Conservation (phyloP, 1,140 invertebrate genomes). For the Prorops nasuta region DNA sequence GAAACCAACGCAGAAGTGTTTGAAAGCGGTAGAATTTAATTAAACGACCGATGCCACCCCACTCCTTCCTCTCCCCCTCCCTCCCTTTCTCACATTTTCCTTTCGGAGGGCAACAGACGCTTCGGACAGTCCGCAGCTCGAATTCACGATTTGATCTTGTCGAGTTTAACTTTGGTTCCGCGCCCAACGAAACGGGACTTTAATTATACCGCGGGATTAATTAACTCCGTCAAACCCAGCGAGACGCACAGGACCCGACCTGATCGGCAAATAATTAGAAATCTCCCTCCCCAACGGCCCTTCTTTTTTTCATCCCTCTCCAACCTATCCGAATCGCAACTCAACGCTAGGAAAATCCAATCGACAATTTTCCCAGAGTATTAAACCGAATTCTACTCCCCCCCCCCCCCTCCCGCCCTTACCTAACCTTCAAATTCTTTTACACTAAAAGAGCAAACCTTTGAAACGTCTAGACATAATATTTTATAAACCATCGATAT, state of each 20-base stretch:
- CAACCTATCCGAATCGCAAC: background rate
- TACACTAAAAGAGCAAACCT: no score
- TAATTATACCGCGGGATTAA: conserved; percentile 49
- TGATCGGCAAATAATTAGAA: conserved; percentile 29
- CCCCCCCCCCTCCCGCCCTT: no score
- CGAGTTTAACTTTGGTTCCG: conserved; percentile 33
- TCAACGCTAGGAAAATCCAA: no score
- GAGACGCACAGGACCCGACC: conserved; percentile 12
- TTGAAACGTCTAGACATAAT: no score
- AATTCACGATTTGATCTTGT: conserved; percentile 47
- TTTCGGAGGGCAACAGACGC: no score
- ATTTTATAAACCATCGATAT: no score
- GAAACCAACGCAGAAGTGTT: conserved; percentile 24
- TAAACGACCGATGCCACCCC: conserved; percentile 33
- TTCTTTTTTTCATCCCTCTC: background rate
- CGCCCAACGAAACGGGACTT: conserved; percentile 42
- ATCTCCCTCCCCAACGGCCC: conserved; percentile 8
- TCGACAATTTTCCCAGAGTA: no score
- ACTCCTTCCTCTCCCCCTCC: conserved; percentile 12
- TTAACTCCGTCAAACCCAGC: conserved; percentile 42
- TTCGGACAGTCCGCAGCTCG: conserved; percentile 31
- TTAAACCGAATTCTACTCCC: no score
- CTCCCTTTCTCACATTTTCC: no score
- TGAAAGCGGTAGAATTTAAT: conserved; percentile 53
- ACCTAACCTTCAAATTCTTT: no score